Conservation (phyloP, 2,888 invertebrate genomes). For the Philaethria dido region DNA sequence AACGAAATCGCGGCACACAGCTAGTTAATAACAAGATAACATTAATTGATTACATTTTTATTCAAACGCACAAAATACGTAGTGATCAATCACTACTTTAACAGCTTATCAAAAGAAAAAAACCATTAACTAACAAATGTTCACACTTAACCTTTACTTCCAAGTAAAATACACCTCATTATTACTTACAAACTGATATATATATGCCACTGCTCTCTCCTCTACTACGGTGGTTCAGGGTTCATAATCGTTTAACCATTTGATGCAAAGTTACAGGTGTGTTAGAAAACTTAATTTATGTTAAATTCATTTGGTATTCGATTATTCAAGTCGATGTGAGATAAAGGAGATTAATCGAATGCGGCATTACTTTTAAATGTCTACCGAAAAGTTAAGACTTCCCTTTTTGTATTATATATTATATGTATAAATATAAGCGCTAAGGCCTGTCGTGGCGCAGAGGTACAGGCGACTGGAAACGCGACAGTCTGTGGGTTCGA, state of each 20-base stretch:
- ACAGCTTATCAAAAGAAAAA: conserved; percentile 77
- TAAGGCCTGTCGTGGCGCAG: not conserved
- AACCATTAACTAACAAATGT: conserved; percentile 83
- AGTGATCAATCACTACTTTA: conserved; percentile 67
- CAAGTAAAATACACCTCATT: conserved; percentile 76
- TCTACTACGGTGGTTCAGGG: conserved; percentile 45
- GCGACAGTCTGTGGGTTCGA: not conserved
- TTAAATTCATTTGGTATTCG: conserved; percentile 78
- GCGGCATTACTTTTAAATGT: conserved; percentile 56
- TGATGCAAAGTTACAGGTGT: conserved; percentile 76
- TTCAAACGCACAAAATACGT: conserved; percentile 41
- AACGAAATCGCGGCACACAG: no score
- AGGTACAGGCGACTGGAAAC: not conserved
- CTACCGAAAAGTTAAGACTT: conserved; percentile 47
- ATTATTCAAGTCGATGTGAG: conserved; percentile 79
- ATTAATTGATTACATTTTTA: conserved; percentile 19
- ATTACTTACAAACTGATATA: conserved; percentile 59
- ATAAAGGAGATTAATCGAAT: conserved; percentile 80
- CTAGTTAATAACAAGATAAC: conserved; percentile 18
- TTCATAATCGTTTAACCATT: conserved; percentile 45
- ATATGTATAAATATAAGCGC: not conserved
- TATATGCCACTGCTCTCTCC: conserved; percentile 28
- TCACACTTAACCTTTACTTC: conserved; percentile 83
- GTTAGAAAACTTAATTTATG: conserved; percentile 83
- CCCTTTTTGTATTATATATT: conserved; percentile 24